These are phyloP conservation scores for Scaptomyza flava DNA, from an alignment of 2,888 invertebrate genomes.

Conservation along the genomic window DNA sequence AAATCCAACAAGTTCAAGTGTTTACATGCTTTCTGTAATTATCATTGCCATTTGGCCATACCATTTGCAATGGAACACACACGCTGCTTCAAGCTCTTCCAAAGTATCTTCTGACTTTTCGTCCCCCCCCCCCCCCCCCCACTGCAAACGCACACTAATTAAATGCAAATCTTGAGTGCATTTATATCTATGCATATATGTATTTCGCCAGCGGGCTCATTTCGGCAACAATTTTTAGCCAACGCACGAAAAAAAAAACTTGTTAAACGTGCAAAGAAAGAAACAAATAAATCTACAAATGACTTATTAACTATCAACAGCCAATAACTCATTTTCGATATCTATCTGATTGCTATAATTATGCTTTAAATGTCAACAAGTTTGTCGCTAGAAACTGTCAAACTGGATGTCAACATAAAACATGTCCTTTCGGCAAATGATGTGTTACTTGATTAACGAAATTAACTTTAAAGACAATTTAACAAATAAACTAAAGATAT, in stretches of 20 bases:
- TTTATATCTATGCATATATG: constrained; percentile 45
- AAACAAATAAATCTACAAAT: constrained; percentile 33
- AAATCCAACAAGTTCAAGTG: constrained; percentile 44
- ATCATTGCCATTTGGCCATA: constrained; percentile 81
- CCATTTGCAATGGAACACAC: constrained; percentile 79
- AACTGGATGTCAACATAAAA: too few relatives aligned
- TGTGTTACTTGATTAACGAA: too few relatives aligned
- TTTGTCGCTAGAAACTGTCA: too few relatives aligned
- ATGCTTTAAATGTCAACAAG: too few relatives aligned
- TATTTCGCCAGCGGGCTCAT: constrained; percentile 62
- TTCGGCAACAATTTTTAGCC: too few relatives aligned
- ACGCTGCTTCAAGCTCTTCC: constrained; percentile 52
- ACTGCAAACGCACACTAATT: constrained; percentile 58
- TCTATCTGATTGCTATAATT: background rate
- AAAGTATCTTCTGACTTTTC: constrained; percentile 27
- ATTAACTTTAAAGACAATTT: too few relatives aligned
- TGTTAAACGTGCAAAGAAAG: constrained; percentile 46
- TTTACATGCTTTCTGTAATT: constrained; percentile 81
- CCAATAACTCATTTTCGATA: constrained; percentile 21
- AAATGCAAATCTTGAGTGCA: constrained; percentile 73
- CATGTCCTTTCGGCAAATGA: too few relatives aligned
- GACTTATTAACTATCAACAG: constrained; percentile 50
- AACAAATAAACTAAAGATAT: too few relatives aligned
- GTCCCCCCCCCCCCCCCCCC: constrained; percentile 5
- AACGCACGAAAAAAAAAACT: constrained; percentile 47